Conservation (phyloP, 2,797 vertebrate genomes). For the Dendrocincla tyrannina region DNA sequence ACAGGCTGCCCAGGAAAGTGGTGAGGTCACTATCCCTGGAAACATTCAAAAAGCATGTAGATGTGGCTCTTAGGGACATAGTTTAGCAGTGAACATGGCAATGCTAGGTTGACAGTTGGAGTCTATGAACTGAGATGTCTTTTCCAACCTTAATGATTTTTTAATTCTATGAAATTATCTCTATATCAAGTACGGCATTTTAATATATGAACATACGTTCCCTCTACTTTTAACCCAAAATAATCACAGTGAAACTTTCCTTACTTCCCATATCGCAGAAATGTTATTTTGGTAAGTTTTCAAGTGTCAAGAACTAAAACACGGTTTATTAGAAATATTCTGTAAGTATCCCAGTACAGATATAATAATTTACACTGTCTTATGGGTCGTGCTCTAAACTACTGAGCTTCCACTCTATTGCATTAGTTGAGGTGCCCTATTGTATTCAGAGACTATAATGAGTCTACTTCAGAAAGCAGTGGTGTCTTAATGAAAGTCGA, state of each 20-base stretch:
- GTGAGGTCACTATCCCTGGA: no score
- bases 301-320: neutral
- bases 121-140: neutral
- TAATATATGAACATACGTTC: neutral
- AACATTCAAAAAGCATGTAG: neutral
- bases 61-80: accelerated
- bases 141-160: neutral
- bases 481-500: neutral
- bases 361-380: neutral
- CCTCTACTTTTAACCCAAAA: neutral
- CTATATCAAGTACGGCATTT: neutral
- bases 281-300: neutral
- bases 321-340: neutral
- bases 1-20: neutral
- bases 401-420: neutral
- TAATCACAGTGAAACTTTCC: neutral
- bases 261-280: neutral
- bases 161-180: neutral
- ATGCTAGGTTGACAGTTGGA: neutral
- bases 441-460: neutral
- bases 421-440: neutral
- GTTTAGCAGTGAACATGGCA: neutral
- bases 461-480: neutral
- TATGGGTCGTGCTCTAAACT: neutral
- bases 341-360: neutral